Conservation (phyloP, 2,113 vertebrate species). For the Scartelaos histophorus region DNA sequence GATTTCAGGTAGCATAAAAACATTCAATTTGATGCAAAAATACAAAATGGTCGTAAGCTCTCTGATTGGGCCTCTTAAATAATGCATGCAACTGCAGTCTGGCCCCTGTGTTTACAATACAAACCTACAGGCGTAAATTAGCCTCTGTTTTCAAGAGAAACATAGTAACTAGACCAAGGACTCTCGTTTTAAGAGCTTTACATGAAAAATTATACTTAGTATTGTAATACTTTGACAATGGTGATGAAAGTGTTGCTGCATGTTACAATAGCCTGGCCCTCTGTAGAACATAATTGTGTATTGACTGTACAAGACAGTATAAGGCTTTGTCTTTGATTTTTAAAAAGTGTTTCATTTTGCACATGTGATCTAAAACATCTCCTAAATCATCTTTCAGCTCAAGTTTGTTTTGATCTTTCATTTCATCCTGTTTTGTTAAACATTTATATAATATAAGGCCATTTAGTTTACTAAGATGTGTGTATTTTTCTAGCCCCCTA, state of each 20-base stretch:
- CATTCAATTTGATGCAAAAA: slow-evolving; percentile 36
- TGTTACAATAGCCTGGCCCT: slow-evolving; percentile 5
- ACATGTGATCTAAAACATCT: background rate
- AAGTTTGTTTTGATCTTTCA: background rate
- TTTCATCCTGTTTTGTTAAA: background rate
- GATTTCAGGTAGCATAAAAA: slow-evolving; percentile 83
- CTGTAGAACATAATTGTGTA: slow-evolving; percentile 3
- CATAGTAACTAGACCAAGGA: background rate
- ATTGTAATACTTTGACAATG: background rate
- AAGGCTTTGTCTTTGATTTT: slow-evolving; percentile 9
- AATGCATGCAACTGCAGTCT: slow-evolving; percentile 4
- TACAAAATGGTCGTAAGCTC: background rate
- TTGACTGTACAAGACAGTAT: background rate
- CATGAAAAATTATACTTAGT: background rate
- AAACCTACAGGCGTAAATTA: background rate
- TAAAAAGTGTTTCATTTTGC: slow-evolving; percentile 15
- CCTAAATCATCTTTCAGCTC: background rate
- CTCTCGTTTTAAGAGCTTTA: slow-evolving; percentile 16
- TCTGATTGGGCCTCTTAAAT: slow-evolving; percentile 1
- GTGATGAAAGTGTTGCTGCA: slow-evolving; percentile 30
- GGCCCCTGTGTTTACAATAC: slow-evolving; percentile 2
- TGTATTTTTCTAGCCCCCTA: slow-evolving; percentile 51
- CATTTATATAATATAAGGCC: background rate
- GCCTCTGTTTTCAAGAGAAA: slow-evolving; percentile 18
- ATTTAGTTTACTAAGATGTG: background rate